Evolutionary conservation across 2,797 vertebrate species (phyloP).

Genomic region (Pelobates cultripes): DNA sequence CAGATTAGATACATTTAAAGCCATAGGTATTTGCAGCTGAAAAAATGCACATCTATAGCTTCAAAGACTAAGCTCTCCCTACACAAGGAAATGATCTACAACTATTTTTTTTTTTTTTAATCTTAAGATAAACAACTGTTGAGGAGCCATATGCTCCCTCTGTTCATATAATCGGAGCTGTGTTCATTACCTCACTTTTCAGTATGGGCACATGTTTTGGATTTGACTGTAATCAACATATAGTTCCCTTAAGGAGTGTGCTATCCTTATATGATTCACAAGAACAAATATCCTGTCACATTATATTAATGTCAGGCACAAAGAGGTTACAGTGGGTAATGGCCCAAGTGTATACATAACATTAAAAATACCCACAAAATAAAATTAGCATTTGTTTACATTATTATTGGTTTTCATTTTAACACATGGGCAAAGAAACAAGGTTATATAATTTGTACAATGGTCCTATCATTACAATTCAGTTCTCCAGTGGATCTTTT

Average conservation of each 20-base stretch:
- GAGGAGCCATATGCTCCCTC: not conserved
- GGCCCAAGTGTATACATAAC: not conserved
- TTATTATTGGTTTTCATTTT: no score
- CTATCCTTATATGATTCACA: slow-evolving; percentile 46
- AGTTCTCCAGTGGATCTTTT: no score
- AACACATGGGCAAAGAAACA: no score
- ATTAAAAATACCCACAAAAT: slow-evolving; percentile 3
- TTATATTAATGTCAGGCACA: slow-evolving; percentile 34
- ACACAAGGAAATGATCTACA: slow-evolving; percentile 9
- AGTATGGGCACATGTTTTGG: slow-evolving; percentile 40
- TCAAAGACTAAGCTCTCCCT: slow-evolving; percentile 2
- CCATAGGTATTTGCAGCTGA: not conserved
- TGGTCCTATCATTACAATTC: no score
- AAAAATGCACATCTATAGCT: not conserved
- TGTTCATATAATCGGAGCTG: not conserved
- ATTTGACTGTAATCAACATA: slow-evolving; percentile 44
- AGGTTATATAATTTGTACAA: no score
- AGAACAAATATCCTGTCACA: slow-evolving; percentile 48
- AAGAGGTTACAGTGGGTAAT: slow-evolving; percentile 35
- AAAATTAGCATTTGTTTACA: not conserved
- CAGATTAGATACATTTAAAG: not conserved
- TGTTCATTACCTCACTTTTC: slow-evolving; percentile 31
- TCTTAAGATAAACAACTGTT: slow-evolving; percentile 16
- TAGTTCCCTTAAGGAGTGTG: slow-evolving; percentile 39
- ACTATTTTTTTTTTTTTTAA: not conserved